Conservation (phyloP, 1,140 invertebrate genomes). For the Melitaea cinxia region DNA sequence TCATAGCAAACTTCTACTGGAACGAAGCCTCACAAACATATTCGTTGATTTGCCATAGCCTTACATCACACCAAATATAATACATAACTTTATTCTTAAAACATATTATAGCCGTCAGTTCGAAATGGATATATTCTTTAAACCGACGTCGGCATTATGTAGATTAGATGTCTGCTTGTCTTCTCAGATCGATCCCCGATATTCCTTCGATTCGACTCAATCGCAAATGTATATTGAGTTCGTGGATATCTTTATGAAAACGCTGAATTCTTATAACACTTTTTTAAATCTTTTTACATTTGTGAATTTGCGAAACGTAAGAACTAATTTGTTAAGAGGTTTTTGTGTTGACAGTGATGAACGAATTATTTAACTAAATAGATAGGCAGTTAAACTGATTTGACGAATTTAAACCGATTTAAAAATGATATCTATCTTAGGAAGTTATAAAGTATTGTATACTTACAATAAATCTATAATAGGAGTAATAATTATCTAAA, state of each 20-base stretch:
- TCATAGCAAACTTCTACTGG: too few relatives aligned
- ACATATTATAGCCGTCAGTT: background rate
- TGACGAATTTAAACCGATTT: too few relatives aligned
- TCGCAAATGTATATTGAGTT: constrained; percentile 28
- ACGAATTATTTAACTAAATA: too few relatives aligned
- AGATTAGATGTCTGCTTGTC: constrained; percentile 62
- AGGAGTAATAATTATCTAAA: too few relatives aligned
- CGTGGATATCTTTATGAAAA: constrained; percentile 30
- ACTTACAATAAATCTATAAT: too few relatives aligned
- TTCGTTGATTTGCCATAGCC: too few relatives aligned
- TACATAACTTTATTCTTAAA: background rate
- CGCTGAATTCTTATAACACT: constrained; percentile 11
- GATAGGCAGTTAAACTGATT: too few relatives aligned
- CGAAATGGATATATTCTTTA: constrained; percentile 14
- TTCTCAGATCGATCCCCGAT: constrained; percentile 48
- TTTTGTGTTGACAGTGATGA: background rate
- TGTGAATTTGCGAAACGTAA: background rate
- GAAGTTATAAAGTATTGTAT: too few relatives aligned
- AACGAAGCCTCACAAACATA: too few relatives aligned
- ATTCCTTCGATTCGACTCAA: constrained; percentile 35
- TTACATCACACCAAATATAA: too few relatives aligned
- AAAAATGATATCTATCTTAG: too few relatives aligned
- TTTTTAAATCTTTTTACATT: background rate
- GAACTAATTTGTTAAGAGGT: background rate
- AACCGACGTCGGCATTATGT: constrained; percentile 57